Percentiles rank a stretch among this genome's conserved stretches.
phyloP scores from a whole-genome alignment of 2,797 vertebrate genomes.

The Kryptopterus vitreolus region DNA sequence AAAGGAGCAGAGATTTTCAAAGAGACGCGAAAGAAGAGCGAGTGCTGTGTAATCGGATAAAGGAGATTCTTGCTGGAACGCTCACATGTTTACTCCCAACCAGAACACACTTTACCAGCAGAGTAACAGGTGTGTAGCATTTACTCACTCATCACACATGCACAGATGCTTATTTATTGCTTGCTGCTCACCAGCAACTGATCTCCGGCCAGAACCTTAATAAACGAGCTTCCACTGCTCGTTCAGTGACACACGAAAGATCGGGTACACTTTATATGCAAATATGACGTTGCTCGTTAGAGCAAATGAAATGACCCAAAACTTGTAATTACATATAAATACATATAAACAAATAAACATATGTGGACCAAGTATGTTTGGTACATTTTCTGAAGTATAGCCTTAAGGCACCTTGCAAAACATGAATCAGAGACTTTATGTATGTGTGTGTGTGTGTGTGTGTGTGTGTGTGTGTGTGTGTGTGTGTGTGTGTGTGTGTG shows the following conservation, averaged over 20 bases:
- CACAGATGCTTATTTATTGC: not conserved
- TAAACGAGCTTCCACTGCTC: not conserved
- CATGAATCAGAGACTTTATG: not conserved
- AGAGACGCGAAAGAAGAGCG: not conserved
- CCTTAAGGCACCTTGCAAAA: not conserved
- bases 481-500: conserved; percentile 11
- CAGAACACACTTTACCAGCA: not conserved
- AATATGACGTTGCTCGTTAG: not conserved
- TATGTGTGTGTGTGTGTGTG: conserved; percentile 15
- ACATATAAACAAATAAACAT: no score
- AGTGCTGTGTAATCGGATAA: not conserved
- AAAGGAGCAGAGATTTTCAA: not conserved
- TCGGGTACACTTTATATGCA: not conserved
- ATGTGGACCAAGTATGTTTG: not conserved
- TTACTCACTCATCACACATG: not conserved
- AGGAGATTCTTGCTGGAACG: not conserved
- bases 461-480: conserved; percentile 4
- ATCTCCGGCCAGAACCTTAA: not conserved
- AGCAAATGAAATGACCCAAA: not conserved
- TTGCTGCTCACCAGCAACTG: not conserved
- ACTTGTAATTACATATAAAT: not conserved
- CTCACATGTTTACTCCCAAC: not conserved
- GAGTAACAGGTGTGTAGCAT: conserved; percentile 17
- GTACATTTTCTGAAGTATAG: not conserved
- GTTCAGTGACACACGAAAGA: not conserved